These are phyloP conservation scores for Nothoprocta pentlandii DNA, from an alignment of 2,113 vertebrate species.

Conservation along the genomic window DNA sequence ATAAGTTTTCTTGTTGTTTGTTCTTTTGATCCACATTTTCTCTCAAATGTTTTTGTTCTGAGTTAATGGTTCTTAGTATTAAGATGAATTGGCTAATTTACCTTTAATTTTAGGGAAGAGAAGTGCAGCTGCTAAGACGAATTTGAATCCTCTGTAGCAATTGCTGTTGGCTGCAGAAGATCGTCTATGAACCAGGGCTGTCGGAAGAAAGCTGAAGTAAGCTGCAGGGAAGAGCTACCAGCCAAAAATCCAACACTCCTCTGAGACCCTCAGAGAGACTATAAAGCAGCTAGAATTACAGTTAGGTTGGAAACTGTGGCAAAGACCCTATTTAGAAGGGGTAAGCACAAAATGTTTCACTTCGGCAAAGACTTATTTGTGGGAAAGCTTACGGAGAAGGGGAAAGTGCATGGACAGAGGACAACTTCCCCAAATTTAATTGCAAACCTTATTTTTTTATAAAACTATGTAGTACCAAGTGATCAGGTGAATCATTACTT, in stretches of 20 bases:
- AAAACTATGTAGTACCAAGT: neutral
- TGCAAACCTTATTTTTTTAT: neutral
- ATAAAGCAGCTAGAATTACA: neutral
- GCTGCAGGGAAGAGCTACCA: neutral
- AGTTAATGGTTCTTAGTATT: neutral
- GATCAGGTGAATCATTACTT: neutral
- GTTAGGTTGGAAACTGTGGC: neutral
- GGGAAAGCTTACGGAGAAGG: neutral
- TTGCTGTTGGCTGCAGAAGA: neutral
- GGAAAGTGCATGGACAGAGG: neutral
- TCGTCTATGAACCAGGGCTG: neutral
- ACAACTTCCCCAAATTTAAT: neutral
- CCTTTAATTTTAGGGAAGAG: neutral
- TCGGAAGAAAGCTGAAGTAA: neutral
- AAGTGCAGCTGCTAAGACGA: neutral
- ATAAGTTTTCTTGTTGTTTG: rapidly evolving
- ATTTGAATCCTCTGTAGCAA: neutral
- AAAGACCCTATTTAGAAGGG: neutral
- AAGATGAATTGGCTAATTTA: neutral
- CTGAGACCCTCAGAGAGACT: neutral
- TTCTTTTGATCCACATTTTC: neutral
- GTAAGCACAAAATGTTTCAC: neutral
- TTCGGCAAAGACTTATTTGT: neutral
- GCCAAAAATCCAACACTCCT: neutral
- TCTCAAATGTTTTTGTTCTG: neutral